phyloP scores from a whole-genome alignment of 1,140 invertebrate genomes.

The Trigoniulus corallinus region DNA sequence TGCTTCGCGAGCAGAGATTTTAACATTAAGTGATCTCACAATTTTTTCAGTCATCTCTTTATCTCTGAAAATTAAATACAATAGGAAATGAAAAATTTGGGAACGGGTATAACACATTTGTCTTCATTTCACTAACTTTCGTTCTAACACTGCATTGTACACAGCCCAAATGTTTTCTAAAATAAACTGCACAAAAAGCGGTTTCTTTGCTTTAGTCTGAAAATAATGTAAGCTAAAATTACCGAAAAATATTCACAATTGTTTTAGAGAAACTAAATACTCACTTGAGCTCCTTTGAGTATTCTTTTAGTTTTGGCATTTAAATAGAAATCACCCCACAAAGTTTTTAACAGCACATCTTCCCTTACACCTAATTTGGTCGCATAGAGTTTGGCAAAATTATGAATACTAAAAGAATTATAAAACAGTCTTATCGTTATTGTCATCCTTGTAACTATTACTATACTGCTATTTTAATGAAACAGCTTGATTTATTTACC shows the following conservation, averaged over 20 bases:
- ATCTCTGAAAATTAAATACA: constrained; percentile 33
- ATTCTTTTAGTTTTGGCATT: constrained; percentile 74
- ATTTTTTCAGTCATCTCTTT: constrained; percentile 65
- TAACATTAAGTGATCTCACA: constrained; percentile 61
- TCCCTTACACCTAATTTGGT: constrained; percentile 52
- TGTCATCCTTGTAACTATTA: neutral
- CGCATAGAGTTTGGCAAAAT: constrained; percentile 77
- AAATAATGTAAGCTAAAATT: constrained; percentile 5
- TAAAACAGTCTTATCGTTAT: no score
- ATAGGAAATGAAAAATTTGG: neutral
- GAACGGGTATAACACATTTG: no score
- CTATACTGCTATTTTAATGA: neutral
- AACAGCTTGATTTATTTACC: constrained; percentile 20
- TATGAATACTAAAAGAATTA: constrained; percentile 34
- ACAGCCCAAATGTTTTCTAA: constrained; percentile 86
- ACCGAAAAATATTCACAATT: neutral
- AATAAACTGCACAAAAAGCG: constrained; percentile 88
- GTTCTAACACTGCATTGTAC: constrained; percentile 61
- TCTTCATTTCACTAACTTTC: constrained; percentile 37
- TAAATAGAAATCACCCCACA: constrained; percentile 94
- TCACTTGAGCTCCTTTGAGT: constrained; percentile 70
- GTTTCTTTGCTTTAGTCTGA: constrained; percentile 71
- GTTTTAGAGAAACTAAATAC: constrained; percentile 3
- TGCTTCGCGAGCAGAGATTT: constrained; percentile 55
- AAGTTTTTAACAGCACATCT: constrained; percentile 47